Percentiles rank a stretch among this genome's conserved stretches.
Conservation (phyloP, 2,888 invertebrate species). For the Scaptodrosophila latifasciaeformis region DNA sequence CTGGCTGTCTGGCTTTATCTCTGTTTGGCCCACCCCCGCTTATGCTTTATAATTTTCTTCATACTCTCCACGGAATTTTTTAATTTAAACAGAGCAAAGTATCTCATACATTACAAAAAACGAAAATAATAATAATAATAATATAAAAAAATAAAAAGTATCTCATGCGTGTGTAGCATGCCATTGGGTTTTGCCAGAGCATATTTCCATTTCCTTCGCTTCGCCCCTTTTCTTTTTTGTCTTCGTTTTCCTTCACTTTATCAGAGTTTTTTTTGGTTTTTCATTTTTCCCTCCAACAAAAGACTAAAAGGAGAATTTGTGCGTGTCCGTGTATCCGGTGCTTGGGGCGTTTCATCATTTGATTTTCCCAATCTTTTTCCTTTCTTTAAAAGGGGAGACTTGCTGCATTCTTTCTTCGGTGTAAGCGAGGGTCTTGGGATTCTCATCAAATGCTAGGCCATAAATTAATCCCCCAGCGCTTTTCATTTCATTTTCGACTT, state of each 20-base stretch:
- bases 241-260: not conserved
- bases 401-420: not conserved
- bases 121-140: no score
- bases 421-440: not conserved
- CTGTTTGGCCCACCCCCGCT: no score
- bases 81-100: conserved; percentile 55
- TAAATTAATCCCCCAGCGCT: conserved; percentile 52
- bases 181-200: conserved; percentile 8
- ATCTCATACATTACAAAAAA: conserved; percentile 49
- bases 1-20: conserved; percentile 13
- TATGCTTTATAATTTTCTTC: conserved; percentile 51
- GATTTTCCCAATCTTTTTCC: conserved; percentile 34
- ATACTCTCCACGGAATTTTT: conserved; percentile 55
- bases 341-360: conserved; percentile 51
- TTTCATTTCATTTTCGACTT: conserved; percentile 24
- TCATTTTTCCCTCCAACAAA: no score
- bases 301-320: no score
- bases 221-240: no score
- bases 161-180: conserved; percentile 51
- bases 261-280: no score
- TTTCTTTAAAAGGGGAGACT: not conserved
- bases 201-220: conserved; percentile 24
- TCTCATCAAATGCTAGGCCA: conserved; percentile 22
- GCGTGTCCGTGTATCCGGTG: conserved; percentile 10
- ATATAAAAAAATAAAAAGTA: conserved; percentile 45